phyloP scores from a whole-genome alignment of 1,140 invertebrate species.

The Periplaneta americana region DNA sequence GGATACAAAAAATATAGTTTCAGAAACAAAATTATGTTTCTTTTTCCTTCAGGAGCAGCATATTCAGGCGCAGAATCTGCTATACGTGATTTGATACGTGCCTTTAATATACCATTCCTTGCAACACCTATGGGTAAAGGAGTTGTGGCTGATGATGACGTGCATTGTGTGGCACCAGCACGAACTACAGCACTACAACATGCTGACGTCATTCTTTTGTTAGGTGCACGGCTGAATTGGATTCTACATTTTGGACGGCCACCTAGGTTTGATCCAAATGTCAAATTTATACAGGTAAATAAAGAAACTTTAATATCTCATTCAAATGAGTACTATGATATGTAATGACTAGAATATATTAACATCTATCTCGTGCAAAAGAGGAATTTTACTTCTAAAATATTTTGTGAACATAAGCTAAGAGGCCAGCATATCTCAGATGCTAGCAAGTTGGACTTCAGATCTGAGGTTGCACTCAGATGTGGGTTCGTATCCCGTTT shows the following conservation, averaged over 20 bases:
- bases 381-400: too few species aligned
- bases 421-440: too few species aligned
- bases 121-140: slow-evolving; percentile 97
- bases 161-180: slow-evolving; percentile 74
- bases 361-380: too few species aligned
- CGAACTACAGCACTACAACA: slow-evolving; percentile 79
- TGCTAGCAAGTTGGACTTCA: too few species aligned
- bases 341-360: too few species aligned
- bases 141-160: slow-evolving; percentile 76
- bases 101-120: slow-evolving; percentile 77
- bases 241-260: slow-evolving; percentile 92
- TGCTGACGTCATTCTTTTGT: slow-evolving; percentile 81
- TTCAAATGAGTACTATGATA: too few species aligned
- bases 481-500: too few species aligned
- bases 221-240: slow-evolving; percentile 94
- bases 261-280: slow-evolving; percentile 75
- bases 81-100: slow-evolving; percentile 60
- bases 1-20: too few species aligned
- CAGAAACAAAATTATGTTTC: too few species aligned
- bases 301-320: slow-evolving; percentile 7
- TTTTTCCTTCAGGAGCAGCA: slow-evolving; percentile 56
- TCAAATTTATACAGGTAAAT: slow-evolving; percentile 83
- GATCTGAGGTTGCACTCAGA: too few species aligned
- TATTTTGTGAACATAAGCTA: too few species aligned
- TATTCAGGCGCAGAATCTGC: slow-evolving; percentile 72